These are phyloP conservation scores for Protomyctophum bolini DNA, from an alignment of 2,113 vertebrate genomes.

Conservation along the genomic window DNA sequence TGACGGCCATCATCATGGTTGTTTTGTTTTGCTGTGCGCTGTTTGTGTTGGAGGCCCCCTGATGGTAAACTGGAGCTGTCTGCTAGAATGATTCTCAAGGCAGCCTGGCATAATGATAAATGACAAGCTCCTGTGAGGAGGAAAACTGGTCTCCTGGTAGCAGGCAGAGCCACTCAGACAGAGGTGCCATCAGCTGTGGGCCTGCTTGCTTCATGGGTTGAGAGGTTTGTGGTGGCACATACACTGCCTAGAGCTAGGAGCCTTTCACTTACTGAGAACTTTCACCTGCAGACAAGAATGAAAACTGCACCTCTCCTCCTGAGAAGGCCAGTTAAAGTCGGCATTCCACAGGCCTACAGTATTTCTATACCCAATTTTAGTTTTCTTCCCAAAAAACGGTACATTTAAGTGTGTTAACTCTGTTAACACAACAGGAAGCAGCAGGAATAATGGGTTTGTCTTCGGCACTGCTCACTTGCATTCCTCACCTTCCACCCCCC, in stretches of 20 bases:
- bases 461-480: no score
- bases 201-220: conserved; percentile 23
- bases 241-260: conserved; percentile 18
- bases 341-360: no score
- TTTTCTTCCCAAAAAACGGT: no score
- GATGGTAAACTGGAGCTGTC: conserved; percentile 59
- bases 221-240: background rate
- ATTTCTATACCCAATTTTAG: no score
- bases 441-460: no score
- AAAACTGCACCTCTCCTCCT: conserved; percentile 28
- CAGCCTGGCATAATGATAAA: conserved; percentile 63
- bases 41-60: conserved; percentile 53
- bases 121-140: conserved; percentile 59
- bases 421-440: no score
- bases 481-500: no score
- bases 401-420: no score
- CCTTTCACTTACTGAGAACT: conserved; percentile 4
- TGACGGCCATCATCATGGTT: conserved; percentile 55
- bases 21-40: conserved; percentile 52
- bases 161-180: conserved; percentile 40
- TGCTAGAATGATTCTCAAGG: conserved; percentile 60
- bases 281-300: conserved; percentile 37
- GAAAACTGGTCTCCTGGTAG: conserved; percentile 51
- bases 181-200: conserved; percentile 42
- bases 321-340: conserved; percentile 28